Conservation (phyloP, 2,888 invertebrate species). For the Caenorhabditis sinica region DNA sequence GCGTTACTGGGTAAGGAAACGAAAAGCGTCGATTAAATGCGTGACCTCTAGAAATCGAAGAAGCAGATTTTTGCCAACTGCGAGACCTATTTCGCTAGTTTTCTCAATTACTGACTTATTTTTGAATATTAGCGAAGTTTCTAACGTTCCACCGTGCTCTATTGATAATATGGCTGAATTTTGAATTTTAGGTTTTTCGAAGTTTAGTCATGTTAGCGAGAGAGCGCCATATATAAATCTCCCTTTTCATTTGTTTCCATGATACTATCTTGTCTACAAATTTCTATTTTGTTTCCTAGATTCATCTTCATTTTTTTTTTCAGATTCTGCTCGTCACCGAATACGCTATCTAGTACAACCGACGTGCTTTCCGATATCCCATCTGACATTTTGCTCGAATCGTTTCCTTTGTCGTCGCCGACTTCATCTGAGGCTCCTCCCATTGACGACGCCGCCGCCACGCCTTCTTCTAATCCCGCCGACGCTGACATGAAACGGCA, state of each 20-base stretch:
- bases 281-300: too few species aligned
- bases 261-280: too few species aligned
- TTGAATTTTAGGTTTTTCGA: too few species aligned
- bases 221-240: too few species aligned
- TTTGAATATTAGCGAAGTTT: too few species aligned
- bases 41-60: not conserved
- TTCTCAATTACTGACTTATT: too few species aligned
- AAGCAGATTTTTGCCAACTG: too few species aligned
- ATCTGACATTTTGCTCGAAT: not conserved
- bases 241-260: too few species aligned
- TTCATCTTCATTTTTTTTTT: not conserved
- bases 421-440: not conserved
- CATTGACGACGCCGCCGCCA: slow-evolving; percentile 3
- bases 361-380: slow-evolving; percentile 21
- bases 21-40: not conserved
- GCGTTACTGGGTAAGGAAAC: not conserved
- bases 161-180: too few species aligned
- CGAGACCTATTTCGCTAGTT: too few species aligned
- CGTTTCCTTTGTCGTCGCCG: not conserved
- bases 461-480: not conserved
- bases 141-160: too few species aligned
- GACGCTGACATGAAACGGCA: slow-evolving; percentile 24
- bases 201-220: too few species aligned
- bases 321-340: not conserved
- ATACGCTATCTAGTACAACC: not conserved